A percentile compares a stretch with the other conserved stretches of the same genome.
These are phyloP conservation scores for Epinotia nisella DNA, from an alignment of 2,888 invertebrate genomes.

Conservation along the genomic window DNA sequence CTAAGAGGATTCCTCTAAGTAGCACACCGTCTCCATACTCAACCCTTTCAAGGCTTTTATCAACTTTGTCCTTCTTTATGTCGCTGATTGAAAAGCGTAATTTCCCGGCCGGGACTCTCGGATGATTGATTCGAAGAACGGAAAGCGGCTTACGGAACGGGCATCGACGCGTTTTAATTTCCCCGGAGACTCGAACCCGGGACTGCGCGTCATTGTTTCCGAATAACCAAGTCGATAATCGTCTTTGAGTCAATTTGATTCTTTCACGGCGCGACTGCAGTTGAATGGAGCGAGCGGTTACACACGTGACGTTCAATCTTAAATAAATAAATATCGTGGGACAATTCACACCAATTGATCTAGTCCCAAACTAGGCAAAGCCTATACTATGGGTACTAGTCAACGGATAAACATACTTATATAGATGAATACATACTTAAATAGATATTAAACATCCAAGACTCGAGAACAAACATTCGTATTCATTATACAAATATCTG, in stretches of 20 bases:
- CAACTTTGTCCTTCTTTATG: conserved; percentile 4
- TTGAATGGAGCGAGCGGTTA: not conserved
- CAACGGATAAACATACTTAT: too few species aligned
- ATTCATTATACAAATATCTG: too few species aligned
- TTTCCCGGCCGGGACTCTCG: conserved; percentile 5
- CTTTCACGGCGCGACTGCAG: not conserved
- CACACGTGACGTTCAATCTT: not conserved
- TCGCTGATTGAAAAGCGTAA: conserved; percentile 15
- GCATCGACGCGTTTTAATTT: conserved; percentile 29
- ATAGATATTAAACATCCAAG: too few species aligned
- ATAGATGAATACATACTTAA: too few species aligned
- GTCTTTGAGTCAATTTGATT: conserved; percentile 16
- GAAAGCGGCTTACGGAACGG: conserved; percentile 17
- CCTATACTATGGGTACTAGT: too few species aligned
- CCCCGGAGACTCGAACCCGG: conserved; percentile 24
- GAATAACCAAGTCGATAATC: not conserved
- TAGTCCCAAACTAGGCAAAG: too few species aligned
- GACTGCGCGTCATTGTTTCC: conserved; percentile 21
- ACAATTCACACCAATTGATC: too few species aligned
- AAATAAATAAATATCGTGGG: too few species aligned
- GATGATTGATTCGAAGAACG: conserved; percentile 29
- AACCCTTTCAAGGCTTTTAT: not conserved
- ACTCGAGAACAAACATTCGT: too few species aligned
- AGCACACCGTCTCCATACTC: not conserved
- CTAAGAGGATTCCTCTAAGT: not conserved